Conservation (phyloP, 2,797 vertebrate species). For the Emys orbicularis region DNA sequence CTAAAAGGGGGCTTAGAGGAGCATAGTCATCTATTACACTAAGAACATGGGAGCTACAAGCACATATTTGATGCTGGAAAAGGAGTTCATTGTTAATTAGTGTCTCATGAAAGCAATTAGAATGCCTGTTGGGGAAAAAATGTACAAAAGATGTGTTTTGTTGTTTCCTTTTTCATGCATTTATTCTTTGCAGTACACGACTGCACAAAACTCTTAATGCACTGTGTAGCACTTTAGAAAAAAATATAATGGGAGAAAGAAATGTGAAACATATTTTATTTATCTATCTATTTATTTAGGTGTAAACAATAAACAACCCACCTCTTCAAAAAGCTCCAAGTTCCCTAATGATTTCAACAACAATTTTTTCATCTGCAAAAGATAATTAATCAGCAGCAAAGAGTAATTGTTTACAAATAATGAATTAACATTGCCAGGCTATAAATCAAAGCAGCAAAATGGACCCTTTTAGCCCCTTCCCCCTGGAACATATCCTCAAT, state of each 20-base stretch:
- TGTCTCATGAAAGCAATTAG: constrained; percentile 39
- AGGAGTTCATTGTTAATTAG: constrained; percentile 48
- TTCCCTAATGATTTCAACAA: neutral
- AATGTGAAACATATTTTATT: neutral
- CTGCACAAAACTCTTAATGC: constrained; percentile 16
- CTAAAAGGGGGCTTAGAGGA: constrained; percentile 18
- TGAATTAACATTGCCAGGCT: neutral
- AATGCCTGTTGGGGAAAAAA: constrained; percentile 20
- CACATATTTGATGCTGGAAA: constrained; percentile 13
- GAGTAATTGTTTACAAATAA: neutral
- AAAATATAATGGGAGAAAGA: neutral
- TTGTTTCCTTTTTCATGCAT: neutral
- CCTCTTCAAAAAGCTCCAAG: neutral
- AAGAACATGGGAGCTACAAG: neutral
- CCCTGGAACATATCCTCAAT: neutral
- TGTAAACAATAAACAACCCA: neutral
- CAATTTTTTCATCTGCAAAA: neutral
- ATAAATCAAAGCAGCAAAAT: neutral
- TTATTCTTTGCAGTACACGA: constrained; percentile 12
- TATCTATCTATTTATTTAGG: neutral
- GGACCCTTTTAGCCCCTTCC: neutral
- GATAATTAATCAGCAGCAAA: neutral
- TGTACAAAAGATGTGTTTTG: neutral
- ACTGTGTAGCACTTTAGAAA: neutral
- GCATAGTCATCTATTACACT: constrained; percentile 20